phyloP scores from a whole-genome alignment of 2,113 vertebrate genomes.

The Myxocyprinus asiaticus region DNA sequence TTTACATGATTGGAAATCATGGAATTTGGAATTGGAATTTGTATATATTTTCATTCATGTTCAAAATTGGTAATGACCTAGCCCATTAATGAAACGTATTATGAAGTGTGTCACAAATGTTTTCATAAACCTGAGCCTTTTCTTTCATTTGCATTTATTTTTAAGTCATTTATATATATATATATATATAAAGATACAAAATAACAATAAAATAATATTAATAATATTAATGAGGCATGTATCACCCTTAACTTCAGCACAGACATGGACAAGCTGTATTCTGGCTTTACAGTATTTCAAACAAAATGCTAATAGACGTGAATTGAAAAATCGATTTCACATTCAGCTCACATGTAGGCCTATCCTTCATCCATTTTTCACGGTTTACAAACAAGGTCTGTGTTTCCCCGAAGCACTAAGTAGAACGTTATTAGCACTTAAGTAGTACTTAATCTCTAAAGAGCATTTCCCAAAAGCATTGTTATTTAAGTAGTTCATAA shows the following conservation, averaged over 20 bases:
- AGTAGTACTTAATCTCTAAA: no score
- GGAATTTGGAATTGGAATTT: no score
- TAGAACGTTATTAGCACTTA: no score
- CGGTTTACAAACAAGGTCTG: conserved; percentile 17
- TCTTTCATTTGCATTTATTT: no score
- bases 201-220: background rate
- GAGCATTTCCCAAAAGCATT: no score
- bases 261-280: background rate
- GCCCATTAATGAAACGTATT: no score
- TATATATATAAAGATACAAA: background rate
- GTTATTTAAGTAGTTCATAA: no score
- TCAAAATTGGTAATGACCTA: no score
- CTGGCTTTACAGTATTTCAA: background rate
- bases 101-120: no score
- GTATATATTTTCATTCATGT: no score
- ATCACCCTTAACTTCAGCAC: background rate
- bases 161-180: background rate
- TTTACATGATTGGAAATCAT: no score
- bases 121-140: no score
- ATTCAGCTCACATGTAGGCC: background rate
- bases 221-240: background rate
- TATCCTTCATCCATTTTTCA: conserved; percentile 17
- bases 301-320: background rate
- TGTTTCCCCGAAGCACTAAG: background rate
- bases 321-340: background rate